A percentile compares a stretch with the other conserved stretches of the same genome.
Conservation (phyloP, 2,888 invertebrate genomes). For the Bellardia bayeri region DNA sequence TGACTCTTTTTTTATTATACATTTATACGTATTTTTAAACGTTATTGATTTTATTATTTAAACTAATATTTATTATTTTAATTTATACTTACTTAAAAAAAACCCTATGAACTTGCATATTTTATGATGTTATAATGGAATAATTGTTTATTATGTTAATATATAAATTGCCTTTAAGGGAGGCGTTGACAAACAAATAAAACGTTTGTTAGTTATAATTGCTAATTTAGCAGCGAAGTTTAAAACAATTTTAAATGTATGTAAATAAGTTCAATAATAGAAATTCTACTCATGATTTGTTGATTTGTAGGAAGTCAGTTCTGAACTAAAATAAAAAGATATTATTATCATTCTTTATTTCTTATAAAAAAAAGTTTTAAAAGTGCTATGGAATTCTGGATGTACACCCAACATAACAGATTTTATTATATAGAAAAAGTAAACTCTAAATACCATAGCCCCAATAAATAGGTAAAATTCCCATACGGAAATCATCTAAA, state of each 20-base stretch:
- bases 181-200: slow-evolving; percentile 1
- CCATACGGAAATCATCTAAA: no score
- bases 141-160: slow-evolving; percentile 60
- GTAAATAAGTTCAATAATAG: neutral
- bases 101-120: slow-evolving; percentile 38
- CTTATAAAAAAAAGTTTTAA: no score
- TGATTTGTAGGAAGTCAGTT: no score
- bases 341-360: no score
- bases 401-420: no score
- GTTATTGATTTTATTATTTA: slow-evolving; percentile 62
- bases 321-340: no score
- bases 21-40: neutral
- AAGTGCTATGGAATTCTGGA: no score
- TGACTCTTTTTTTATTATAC: neutral
- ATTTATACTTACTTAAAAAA: slow-evolving; percentile 26
- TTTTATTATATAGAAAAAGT: no score
- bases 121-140: slow-evolving; percentile 59
- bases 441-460: no score
- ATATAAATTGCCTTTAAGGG: slow-evolving; percentile 42
- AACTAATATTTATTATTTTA: slow-evolving; percentile 57
- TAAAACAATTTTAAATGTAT: neutral
- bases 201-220: slow-evolving; percentile 42
- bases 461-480: no score
- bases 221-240: neutral
- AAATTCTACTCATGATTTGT: neutral